A percentile compares a stretch with the other conserved stretches of the same genome.
Conservation (phyloP, 1,140 invertebrate genomes). For the Harpegnathos saltator region DNA sequence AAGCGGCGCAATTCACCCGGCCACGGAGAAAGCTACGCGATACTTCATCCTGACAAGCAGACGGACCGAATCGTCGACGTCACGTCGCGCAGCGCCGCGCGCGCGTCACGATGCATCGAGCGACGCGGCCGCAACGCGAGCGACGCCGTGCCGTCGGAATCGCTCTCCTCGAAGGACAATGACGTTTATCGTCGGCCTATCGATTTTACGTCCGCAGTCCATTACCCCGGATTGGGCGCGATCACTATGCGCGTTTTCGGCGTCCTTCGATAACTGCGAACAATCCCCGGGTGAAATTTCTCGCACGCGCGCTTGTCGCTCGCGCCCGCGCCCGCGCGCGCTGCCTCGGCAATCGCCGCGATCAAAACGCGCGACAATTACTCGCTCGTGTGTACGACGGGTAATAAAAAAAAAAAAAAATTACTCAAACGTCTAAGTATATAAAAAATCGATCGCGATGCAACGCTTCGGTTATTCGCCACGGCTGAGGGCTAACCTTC, state of each 20-base stretch:
- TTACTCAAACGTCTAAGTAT: no score
- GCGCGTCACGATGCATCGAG: constrained; percentile 18
- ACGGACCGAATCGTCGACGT: constrained; percentile 53
- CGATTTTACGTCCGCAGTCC: constrained; percentile 60
- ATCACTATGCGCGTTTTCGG: constrained; percentile 13
- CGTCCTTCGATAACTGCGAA: constrained; percentile 36
- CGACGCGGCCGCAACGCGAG: background rate
- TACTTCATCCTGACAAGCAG: constrained; percentile 66
- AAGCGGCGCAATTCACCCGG: constrained; percentile 6
- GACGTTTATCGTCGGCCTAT: constrained; percentile 54
- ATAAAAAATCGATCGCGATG: no score
- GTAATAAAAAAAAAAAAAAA: no score
- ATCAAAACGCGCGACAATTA: no score
- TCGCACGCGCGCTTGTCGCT: background rate
- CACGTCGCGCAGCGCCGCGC: no score
- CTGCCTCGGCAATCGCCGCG: background rate
- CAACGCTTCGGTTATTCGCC: no score
- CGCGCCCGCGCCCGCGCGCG: background rate
- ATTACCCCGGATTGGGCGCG: constrained; percentile 47
- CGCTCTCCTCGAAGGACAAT: constrained; percentile 57
- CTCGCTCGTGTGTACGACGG: no score
- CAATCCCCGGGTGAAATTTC: constrained; percentile 45
- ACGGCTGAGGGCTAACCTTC: no score
- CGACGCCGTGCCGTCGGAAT: constrained; percentile 44
- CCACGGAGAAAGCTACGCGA: constrained; percentile 60